Percentiles rank a stretch among this genome's conserved stretches.
These are phyloP conservation scores for Condylostylus longicornis DNA, from an alignment of 1,140 invertebrate species.

Conservation along the genomic window DNA sequence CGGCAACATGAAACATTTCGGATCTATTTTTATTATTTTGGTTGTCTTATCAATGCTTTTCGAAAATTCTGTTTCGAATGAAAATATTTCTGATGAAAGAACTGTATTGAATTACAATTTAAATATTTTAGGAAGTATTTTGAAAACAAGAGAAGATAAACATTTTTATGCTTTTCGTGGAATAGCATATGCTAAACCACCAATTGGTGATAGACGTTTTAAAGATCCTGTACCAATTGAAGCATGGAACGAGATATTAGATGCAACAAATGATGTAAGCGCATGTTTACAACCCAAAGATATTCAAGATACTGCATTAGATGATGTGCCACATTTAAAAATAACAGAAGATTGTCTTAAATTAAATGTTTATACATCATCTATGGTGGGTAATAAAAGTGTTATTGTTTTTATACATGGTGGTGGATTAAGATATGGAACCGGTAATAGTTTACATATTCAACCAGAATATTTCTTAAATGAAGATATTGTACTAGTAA, in stretches of 20 bases:
- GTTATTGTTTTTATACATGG: constrained; percentile 61
- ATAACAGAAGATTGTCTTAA: constrained; percentile 61
- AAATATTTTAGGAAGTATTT: background rate
- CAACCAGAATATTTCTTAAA: constrained; percentile 45
- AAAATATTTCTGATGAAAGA: no score
- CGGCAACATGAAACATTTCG: no score
- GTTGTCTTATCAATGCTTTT: no score
- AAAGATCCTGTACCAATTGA: background rate
- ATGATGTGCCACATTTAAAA: no score
- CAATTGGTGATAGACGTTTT: background rate
- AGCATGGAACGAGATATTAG: background rate
- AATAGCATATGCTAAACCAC: background rate
- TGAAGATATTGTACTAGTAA: constrained; percentile 47
- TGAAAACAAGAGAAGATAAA: background rate
- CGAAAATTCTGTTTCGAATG: no score
- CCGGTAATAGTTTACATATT: constrained; percentile 31
- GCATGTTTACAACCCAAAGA: background rate
- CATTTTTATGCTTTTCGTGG: background rate
- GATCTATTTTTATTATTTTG: no score
- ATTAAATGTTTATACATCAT: constrained; percentile 64
- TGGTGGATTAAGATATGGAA: constrained; percentile 43
- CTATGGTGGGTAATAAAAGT: constrained; percentile 30
- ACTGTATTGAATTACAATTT: no score
- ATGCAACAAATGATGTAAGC: background rate
- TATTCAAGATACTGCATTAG: no score